Base-by-base conservation (phyloP, 1,140 invertebrate species). In the Nephila pilipes region DNA sequence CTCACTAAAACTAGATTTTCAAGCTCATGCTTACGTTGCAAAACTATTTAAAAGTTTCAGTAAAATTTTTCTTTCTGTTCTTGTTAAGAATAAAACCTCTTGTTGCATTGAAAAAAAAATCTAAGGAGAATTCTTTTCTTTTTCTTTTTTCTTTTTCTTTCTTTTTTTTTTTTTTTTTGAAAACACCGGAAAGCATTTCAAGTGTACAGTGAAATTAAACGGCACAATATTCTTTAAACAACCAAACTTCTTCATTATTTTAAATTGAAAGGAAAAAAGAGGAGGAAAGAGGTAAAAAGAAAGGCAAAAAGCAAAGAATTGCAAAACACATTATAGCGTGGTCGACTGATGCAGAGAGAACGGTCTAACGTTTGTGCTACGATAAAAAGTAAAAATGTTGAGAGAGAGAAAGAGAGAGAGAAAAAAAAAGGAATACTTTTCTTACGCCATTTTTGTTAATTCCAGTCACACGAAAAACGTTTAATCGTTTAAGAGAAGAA, bases 171-270 rank as follows among this genome's bases (percentile, higher is more conserved):
- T n/a, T 81, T 36, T 32, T 58, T 75, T 75, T 18, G 2, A 16
- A 36, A 75, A 75, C 65, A 75, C 69, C 69, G 32, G 69, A 75
- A 75, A 75, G 29, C 69, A 75, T 75, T 75, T 75, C 25, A 75
- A 54, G 87, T 75, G 80, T 81, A 25, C 80, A 55, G 80, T 55
- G 22, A 81, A 81, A 81, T 81, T 81, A 81, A 81, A 81, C 80
- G 80, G 46, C 36, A 54, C 80, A 92, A 92, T 92, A 87, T 92
- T 92, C 83, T 92, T 91, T 91, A 91, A 91, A 80, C 75, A 91
- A 83, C 90, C 58, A 87, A 92, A 87, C 91, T 92, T 92, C 90
- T 91, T 91, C 83, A 87, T 92, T 92, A 92, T 87, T 87, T 92
- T 85, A 92, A 92, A 85, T 87, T 92, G 65, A 92, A 92, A 85